These are phyloP conservation scores for Metellina segmentata DNA, from an alignment of 2,888 invertebrate species.

Conservation along the genomic window DNA sequence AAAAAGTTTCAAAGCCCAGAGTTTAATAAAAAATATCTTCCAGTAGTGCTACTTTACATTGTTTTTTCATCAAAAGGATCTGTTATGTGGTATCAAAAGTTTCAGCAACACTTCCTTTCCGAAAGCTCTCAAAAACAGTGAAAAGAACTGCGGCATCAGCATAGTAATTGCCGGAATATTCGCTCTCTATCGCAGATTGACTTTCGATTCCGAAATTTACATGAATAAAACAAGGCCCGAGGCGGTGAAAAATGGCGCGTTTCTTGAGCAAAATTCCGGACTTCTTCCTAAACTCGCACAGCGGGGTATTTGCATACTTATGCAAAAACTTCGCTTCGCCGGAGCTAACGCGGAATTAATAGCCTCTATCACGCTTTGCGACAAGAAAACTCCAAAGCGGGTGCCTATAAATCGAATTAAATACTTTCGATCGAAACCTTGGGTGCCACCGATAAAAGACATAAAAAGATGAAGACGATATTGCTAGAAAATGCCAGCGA, in stretches of 20 bases:
- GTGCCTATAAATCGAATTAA: slow-evolving; percentile 61
- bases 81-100: not conserved
- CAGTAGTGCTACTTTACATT: not conserved
- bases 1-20: too few relatives aligned
- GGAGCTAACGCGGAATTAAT: slow-evolving; percentile 62
- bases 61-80: not conserved
- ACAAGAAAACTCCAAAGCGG: slow-evolving; percentile 6
- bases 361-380: slow-evolving; percentile 52
- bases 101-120: not conserved
- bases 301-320: slow-evolving; percentile 62
- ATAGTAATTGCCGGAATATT: slow-evolving; percentile 45
- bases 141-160: slow-evolving; percentile 30
- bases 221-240: not conserved
- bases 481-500: slow-evolving; percentile 10
- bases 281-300: slow-evolving; percentile 24
- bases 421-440: slow-evolving; percentile 48
- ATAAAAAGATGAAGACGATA: not conserved
- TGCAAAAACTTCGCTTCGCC: slow-evolving; percentile 57
- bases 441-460: not conserved
- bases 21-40: too few relatives aligned
- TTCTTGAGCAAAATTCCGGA: slow-evolving; percentile 44
- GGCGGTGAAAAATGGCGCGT: slow-evolving; percentile 35
- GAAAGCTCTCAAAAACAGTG: not conserved
- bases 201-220: slow-evolving; percentile 31
- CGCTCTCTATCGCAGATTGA: slow-evolving; percentile 31